Conservation (phyloP, 1,140 invertebrate species). For the roundworm (Caenorhabditis elegans) region WBcel235 BX284604.4:3294001-3294500, state of each 20-base stretch:
- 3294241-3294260: background rate
- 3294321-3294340: background rate
- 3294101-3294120: no score
- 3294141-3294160: background rate
- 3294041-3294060: no score
- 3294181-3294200: background rate
- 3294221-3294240: background rate
- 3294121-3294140: background rate
- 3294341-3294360: background rate
- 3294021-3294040: no score
- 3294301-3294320: background rate
- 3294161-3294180: background rate
- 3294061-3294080: no score
- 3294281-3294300: background rate
- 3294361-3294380: background rate
- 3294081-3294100: no score
- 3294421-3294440: background rate
- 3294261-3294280: background rate
- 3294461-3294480: background rate
- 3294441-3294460: background rate
- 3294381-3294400: background rate
- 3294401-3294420: background rate
- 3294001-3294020: no score
- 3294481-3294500: background rate
- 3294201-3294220: background rate